Base-by-base conservation (phyloP, 2,888 invertebrate genomes). In the Aporophyla lueneburgensis region DNA sequence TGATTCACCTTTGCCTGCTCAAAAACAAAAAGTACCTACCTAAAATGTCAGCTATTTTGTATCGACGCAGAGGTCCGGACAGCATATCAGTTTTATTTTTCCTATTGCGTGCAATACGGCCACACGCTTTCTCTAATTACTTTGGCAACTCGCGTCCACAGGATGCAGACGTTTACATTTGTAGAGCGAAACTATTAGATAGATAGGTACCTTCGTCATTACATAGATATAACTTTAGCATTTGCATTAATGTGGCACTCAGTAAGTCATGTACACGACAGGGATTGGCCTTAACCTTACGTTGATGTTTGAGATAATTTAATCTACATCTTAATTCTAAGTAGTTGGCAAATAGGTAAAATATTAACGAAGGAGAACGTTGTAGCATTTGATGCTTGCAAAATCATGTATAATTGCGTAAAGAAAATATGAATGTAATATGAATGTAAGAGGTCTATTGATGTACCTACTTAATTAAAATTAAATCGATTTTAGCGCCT, bases 111-210 rank as follows among this genome's bases (percentile, higher is more conserved):
- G 84, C 79, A 66, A 84, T 77, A 54, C 76, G 81, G 74, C 81
- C 78, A 78, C 79, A 82, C 80, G 88, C 95, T 95, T 94, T 94
- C 95, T 93, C 94, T 93, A 91, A 92, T 93, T 90, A 91, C 85
- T 86, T 86, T 84, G 82, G 87, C 91, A 71, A 84, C 81, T 90
- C 89, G 89, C 90, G 91, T 91, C 83, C 84, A 86, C 89, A 90
- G 91, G 89, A 90, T 88, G 84, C 83, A 21, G 65, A 75, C 80
- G 80, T 77, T 88, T 81, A 87, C 81, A 82, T 89, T 88, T 87
- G 87, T 91, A 78, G 90, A 86, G 78, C 90, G 83, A 80, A 84
- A 77, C 84, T 87, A 88, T 88, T 86, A 88, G 68, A 80, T 66
- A 73, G 71, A 74, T 80, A 79, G 71, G 66, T 74, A 72, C 3